These are phyloP conservation scores for Danio jaintianensis DNA, from an alignment of 2,797 vertebrate genomes.

Conservation along the genomic window DNA sequence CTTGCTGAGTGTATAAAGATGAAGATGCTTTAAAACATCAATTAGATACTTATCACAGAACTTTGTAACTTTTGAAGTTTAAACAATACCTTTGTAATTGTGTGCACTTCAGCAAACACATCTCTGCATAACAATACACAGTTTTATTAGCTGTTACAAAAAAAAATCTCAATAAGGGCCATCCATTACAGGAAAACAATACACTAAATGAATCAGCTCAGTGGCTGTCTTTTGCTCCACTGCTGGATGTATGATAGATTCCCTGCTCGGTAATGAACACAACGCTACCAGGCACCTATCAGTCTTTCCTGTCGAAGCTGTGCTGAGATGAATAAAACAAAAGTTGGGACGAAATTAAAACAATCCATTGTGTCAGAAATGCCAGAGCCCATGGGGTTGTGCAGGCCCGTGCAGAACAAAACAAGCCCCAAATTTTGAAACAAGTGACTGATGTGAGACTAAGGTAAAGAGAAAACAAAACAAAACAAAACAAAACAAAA, in stretches of 20 bases:
- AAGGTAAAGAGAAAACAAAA: constrained; percentile 58
- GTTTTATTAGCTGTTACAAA: constrained; percentile 77
- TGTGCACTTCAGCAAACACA: constrained; percentile 24
- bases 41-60: constrained; percentile 3
- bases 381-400: constrained; percentile 49
- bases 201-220: constrained; percentile 78
- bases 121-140: constrained; percentile 54
- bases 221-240: constrained; percentile 76
- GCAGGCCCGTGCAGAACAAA: constrained; percentile 40
- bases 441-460: constrained; percentile 63
- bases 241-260: constrained; percentile 77
- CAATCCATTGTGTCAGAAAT: constrained; percentile 74
- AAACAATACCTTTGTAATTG: constrained; percentile 17
- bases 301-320: constrained; percentile 80
- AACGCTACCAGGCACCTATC: constrained; percentile 80
- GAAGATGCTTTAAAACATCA: constrained; percentile 17
- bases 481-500: constrained; percentile 41
- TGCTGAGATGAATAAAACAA: constrained; percentile 78
- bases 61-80: constrained; percentile 11
- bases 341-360: constrained; percentile 80
- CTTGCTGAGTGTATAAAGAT: constrained; percentile 1
- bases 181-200: constrained; percentile 79
- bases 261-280: constrained; percentile 79
- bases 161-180: constrained; percentile 79
- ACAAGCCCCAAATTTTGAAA: constrained; percentile 62